These are phyloP conservation scores for Drosophila serrata DNA, from an alignment of 1,140 invertebrate species.

Conservation along the genomic window DNA sequence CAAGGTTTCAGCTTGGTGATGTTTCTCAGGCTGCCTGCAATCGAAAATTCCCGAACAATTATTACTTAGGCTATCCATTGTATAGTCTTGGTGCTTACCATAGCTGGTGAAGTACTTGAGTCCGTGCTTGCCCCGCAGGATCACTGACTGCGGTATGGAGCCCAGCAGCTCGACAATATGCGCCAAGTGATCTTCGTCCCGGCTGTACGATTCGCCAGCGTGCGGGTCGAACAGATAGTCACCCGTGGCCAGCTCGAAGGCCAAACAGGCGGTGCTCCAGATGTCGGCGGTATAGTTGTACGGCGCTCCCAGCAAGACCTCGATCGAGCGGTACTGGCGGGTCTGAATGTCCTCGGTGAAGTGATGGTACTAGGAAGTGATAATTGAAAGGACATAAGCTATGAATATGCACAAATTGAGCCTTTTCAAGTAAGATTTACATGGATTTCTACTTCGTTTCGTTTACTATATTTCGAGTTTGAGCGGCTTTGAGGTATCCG, in stretches of 20 bases:
- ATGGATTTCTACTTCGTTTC: background rate
- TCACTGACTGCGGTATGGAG: slow-evolving; percentile 91
- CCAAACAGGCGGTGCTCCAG: slow-evolving; percentile 99
- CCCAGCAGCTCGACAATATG: slow-evolving; percentile 99
- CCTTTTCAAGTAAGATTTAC: background rate
- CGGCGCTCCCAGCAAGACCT: slow-evolving; percentile 96
- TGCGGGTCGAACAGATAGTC: slow-evolving; percentile 99
- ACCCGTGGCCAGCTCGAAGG: slow-evolving; percentile 99
- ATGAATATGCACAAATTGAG: background rate
- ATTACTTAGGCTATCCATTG: background rate
- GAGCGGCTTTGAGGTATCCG: too few species aligned
- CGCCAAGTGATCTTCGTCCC: slow-evolving; percentile 99
- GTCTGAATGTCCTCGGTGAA: slow-evolving; percentile 96
- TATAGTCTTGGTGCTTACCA: slow-evolving; percentile 82
- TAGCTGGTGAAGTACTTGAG: slow-evolving; percentile 85
- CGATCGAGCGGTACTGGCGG: slow-evolving; percentile 97
- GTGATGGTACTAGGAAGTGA: slow-evolving; percentile 76
- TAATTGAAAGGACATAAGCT: background rate
- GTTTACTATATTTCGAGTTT: background rate
- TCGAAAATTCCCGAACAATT: background rate
- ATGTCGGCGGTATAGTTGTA: slow-evolving; percentile 98
- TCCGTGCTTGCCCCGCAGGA: slow-evolving; percentile 82
- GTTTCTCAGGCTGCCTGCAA: slow-evolving; percentile 92
- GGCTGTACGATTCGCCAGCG: slow-evolving; percentile 92
- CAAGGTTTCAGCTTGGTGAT: slow-evolving; percentile 98